Evolutionary conservation across 2,797 vertebrate genomes (phyloP).

Genomic region (Acanthornis magna): DNA sequence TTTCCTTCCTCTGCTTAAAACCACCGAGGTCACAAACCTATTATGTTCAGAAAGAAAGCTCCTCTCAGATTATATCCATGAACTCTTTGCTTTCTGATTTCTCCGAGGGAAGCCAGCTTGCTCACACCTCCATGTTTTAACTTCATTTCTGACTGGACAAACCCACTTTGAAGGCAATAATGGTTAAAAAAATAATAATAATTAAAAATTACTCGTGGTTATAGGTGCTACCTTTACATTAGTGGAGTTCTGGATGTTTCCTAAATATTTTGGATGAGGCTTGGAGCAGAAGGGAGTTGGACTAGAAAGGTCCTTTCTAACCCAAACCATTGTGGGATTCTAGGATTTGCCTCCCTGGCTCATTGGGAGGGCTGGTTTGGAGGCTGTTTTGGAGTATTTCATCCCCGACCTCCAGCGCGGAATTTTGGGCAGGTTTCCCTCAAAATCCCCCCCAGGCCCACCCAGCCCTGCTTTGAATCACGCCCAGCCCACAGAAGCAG

Average conservation of each 20-base stretch:
- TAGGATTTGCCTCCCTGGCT: not conserved
- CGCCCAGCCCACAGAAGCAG: not conserved
- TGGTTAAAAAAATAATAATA: not conserved
- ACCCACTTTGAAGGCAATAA: not conserved
- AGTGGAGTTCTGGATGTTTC: not conserved
- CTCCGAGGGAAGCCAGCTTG: not conserved
- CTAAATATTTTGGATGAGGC: not conserved
- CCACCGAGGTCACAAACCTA: not conserved
- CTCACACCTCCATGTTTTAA: not conserved
- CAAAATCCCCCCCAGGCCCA: not conserved
- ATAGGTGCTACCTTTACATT: rapidly evolving
- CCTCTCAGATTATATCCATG: not conserved
- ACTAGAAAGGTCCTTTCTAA: not conserved
- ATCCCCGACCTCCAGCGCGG: rapidly evolving
- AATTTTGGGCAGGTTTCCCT: not conserved
- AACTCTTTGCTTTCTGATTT: not conserved
- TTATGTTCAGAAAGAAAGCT: not conserved
- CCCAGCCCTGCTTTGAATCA: not conserved
- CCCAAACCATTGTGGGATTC: not conserved
- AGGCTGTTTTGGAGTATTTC: not conserved
- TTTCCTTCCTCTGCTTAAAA: not conserved
- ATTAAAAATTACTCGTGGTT: not conserved
- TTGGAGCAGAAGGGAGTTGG: not conserved
- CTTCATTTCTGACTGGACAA: not conserved
- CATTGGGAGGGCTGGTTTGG: not conserved